Evolutionary conservation across 2,888 invertebrate species (phyloP), one percentile per base, ranked within the genome.

Genomic region (Dryadula phaetusa): DNA sequence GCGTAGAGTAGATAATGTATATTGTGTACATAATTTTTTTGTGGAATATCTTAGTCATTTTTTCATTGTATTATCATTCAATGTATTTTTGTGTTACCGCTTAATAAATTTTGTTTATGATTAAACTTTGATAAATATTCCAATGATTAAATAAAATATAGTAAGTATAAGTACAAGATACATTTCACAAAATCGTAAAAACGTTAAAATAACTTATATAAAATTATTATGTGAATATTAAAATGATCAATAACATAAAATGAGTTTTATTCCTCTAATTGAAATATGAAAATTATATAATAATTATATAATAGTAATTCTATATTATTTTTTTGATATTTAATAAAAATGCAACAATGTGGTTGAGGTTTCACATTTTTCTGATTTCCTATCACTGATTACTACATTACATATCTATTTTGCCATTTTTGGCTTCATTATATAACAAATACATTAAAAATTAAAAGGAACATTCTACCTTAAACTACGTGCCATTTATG

Each of bases 191-290:
- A 62, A 53, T 64, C 67, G 67, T 64, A 70, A 87, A 73, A 75
- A 82, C 85, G 83, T 87, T 85, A 66, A 69, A 69, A 83, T 76
- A 83, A 85, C 84, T 89, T 52, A 52, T 52, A 52, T 52, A 12
- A 89, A 90, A 87, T 88, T 88, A 90, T 89, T 88, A 88, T 84
- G 80, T 85, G 78, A 88, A 83, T 85, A 89, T 83, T 86, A 84
- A 85, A 87, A 77, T 79, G 75, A 85, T 81, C 81, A 74, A 81
- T 77, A 79, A 69, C 72, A 80, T 46, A 47, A 28, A 18, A 12
- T 16, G 66, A 64, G 46, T 70, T 66, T 72, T 49, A 53, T 46
- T 71, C 37, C 3, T 37, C 37, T 37, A 12, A n/a, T n/a, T n/a
- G n/a, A n/a, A n/a, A n/a, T n/a, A n/a, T n/a, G n/a, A n/a, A n/a